Base-by-base conservation (phyloP, 1,140 invertebrate species). In the Ectropis grisescens region DNA sequence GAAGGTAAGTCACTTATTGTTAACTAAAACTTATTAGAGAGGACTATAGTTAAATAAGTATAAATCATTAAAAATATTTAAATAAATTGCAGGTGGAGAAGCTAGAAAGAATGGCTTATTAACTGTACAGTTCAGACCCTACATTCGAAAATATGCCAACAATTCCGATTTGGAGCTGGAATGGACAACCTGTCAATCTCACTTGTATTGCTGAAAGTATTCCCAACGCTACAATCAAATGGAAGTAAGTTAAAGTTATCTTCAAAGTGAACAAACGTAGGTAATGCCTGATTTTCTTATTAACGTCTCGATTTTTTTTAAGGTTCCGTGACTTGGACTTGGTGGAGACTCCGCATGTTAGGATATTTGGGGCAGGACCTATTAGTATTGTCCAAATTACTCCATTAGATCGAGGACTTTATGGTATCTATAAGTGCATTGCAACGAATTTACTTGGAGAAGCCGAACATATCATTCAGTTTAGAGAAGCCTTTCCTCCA, bases 171-270 rank as follows among this genome's bases (percentile, higher is more conserved):
- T 95, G 90, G 87, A 92, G 90, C 3, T 97, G 95, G 95, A 86
- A 91, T 13, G 78, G 87, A 19, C 85, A 86, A 44, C 88, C 90
- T 2, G 92, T 91, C 0, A 97, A 97, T 61, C 83, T 97, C 0
- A 93, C 90, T 16, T 97, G 95, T 59, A 83, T 93, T n/a, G 93
- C 93, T 7, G 90, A 93, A 69, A 89, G 92, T 44, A 94, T 97
- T 58, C 95, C 95, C 0, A 96, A 97, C 69, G 95, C 95, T 1
- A 96, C 94, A 1, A 93, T 96, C 42, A 86, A 87, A 41, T 97
- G 95, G 95, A 87, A 84, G 56, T 86, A 84, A 32, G 82, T 62
- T 22, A 22, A 12, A 11, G 3, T 9, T 13, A 13, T 31, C 12
- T 8, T 30, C 11, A 31, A 19, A 38, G 10, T 19, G 16, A 19